Evolutionary conservation across 2,113 vertebrate genomes (phyloP).

Genomic region (Apistogramma diplotaenia): DNA sequence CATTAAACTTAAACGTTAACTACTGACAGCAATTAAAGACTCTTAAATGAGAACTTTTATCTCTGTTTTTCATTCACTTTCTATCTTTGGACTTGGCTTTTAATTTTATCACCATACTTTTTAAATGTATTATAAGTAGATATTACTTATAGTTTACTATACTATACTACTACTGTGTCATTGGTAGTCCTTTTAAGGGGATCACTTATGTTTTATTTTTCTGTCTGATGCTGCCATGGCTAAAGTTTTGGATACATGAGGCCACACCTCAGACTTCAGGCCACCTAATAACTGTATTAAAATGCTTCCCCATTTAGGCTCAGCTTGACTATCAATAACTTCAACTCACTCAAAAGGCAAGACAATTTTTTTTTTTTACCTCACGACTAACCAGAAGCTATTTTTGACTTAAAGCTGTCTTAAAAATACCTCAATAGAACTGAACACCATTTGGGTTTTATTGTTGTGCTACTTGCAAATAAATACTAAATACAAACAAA

Average conservation of each 20-base stretch:
- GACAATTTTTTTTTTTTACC: not conserved
- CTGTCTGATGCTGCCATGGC: not conserved
- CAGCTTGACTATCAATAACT: not conserved
- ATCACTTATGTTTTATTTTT: not conserved
- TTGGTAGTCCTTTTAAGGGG: fast-evolving
- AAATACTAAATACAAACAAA: not conserved
- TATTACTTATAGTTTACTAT: not conserved
- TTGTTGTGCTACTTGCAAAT: not conserved
- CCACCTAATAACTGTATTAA: too few relatives aligned
- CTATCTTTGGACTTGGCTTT: not conserved
- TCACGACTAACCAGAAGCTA: not conserved
- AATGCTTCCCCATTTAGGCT: too few relatives aligned
- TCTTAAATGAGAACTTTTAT: not conserved
- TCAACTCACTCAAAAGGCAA: not conserved
- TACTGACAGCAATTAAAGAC: not conserved
- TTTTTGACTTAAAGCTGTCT: not conserved
- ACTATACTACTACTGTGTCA: not conserved
- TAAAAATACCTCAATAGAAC: not conserved
- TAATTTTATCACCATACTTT: not conserved
- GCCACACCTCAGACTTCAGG: not conserved
- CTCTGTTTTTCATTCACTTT: not conserved
- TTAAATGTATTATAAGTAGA: not conserved
- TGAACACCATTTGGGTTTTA: not conserved
- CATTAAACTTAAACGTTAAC: fast-evolving
- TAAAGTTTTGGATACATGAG: not conserved